Conservation (phyloP, 2,888 invertebrate genomes). For the Lypha dubia region DNA sequence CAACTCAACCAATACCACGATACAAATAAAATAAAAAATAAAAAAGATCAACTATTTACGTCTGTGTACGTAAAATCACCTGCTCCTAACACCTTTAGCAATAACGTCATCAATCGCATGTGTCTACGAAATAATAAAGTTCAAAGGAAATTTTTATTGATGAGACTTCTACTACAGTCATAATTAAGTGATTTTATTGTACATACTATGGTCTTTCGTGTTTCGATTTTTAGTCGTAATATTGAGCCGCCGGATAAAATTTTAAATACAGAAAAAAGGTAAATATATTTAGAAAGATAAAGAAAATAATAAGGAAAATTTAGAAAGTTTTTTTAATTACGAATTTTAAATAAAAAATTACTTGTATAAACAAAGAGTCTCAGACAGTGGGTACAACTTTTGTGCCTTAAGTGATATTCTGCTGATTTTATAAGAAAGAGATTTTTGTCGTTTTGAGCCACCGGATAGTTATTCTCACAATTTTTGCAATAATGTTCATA, state of each 20-base stretch:
- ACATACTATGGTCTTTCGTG: slow-evolving; percentile 82
- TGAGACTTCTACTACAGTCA: slow-evolving; percentile 53
- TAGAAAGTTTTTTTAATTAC: too few relatives aligned
- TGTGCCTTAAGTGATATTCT: too few relatives aligned
- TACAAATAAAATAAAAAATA: slow-evolving; percentile 13
- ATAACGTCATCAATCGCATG: slow-evolving; percentile 38
- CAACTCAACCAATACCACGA: not conserved
- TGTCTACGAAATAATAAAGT: not conserved
- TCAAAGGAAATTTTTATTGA: not conserved
- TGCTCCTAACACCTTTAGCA: not conserved
- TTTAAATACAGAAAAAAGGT: slow-evolving; percentile 79
- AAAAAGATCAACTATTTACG: not conserved
- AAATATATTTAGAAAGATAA: slow-evolving; percentile 55
- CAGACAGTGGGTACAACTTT: too few relatives aligned
- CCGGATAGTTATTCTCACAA: too few relatives aligned
- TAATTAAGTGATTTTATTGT: slow-evolving; percentile 19
- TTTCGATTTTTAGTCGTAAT: slow-evolving; percentile 80
- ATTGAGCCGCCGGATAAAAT: slow-evolving; percentile 82
- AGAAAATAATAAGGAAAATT: not conserved
- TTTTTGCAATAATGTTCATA: too few relatives aligned
- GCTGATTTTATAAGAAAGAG: too few relatives aligned
- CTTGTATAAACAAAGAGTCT: too few relatives aligned
- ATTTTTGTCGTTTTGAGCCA: too few relatives aligned
- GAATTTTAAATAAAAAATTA: too few relatives aligned
- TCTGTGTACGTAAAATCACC: slow-evolving; percentile 6